Conservation (phyloP, 2,113 vertebrate genomes). For the Galemys pyrenaicus region DNA sequence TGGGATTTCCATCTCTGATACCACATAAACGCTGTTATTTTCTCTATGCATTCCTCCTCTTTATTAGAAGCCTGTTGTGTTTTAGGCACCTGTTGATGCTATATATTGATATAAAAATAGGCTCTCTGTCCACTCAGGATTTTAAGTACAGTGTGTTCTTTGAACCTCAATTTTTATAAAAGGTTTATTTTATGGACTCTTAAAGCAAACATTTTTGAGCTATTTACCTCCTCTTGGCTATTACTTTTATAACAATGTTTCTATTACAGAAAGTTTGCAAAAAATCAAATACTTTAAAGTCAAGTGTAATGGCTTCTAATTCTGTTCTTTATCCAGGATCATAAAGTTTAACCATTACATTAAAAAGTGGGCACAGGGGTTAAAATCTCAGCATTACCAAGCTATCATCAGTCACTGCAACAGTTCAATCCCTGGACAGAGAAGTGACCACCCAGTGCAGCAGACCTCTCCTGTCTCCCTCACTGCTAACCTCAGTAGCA, state of each 20-base stretch:
- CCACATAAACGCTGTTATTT: not conserved
- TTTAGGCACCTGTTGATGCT: not conserved
- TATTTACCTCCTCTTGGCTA: not conserved
- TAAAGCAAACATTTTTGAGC: not conserved
- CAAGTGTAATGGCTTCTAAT: not conserved
- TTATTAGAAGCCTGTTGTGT: not conserved
- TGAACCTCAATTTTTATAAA: not conserved
- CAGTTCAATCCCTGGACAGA: too few species aligned
- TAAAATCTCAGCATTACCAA: too few species aligned
- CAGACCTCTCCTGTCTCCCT: too few species aligned
- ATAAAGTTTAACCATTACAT: not conserved
- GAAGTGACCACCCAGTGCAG: too few species aligned
- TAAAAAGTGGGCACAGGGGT: not conserved
- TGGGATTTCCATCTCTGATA: fast-evolving
- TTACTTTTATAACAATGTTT: not conserved
- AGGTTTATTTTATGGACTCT: not conserved
- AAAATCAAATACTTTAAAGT: not conserved
- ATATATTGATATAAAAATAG: not conserved
- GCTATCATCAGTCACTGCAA: too few species aligned
- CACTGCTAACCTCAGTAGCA: too few species aligned
- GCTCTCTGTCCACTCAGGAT: not conserved
- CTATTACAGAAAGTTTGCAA: not conserved
- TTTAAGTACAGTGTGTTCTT: not conserved
- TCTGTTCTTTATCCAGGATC: not conserved
- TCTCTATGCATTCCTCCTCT: not conserved